Evolutionary conservation across 2,797 vertebrate genomes (phyloP), one percentile per base, ranked within the genome.

Genomic region (Petrocephalus sullivani): DNA sequence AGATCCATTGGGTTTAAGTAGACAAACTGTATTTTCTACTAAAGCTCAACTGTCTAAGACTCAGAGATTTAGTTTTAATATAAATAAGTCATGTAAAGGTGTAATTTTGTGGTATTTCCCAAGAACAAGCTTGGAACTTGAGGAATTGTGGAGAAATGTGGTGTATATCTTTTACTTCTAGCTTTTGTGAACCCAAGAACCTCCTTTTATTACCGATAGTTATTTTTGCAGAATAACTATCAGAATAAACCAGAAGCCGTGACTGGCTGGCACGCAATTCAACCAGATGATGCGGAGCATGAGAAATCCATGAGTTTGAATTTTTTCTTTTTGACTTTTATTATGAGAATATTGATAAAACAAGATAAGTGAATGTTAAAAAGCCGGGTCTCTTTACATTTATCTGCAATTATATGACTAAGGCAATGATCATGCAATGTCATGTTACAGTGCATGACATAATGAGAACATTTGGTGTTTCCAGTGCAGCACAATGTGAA

Each of bases 61-160:
- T 87, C 46, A 60, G 41, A 90, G 14, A 56, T 90, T n/a, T 89
- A 88, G 75, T 64, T 88, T 57, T 87, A 87, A 49, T 53, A 82
- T 46, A 71, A 67, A 67, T 8, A 67, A 78, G 86, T 90, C 54
- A 86, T 56, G 87, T 90, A 81, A 89, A 89, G 89, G 90, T 93
- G 89, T 90, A 89, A 84, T 87, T 90, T 82, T 90, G 88, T 91
- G 88, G 88, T 88, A 86, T 91, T 90, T 92, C 89, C 83, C 89
- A 81, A 60, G 87, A 89, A 87, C 87, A 67, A 89, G 64, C 88
- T 83, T 87, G 90, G 91, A 89, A 88, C 89, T 91, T 93, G 83
- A 88, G 37, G 41, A 90, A 81, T 90, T 89, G 89, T 91, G 89
- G 84, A 90, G 82, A 83, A 86, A 87, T 83, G 82, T 88, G 86